phyloP scores from a whole-genome alignment of 2,113 vertebrate genomes.

The Campylomormyrus numenius region DNA sequence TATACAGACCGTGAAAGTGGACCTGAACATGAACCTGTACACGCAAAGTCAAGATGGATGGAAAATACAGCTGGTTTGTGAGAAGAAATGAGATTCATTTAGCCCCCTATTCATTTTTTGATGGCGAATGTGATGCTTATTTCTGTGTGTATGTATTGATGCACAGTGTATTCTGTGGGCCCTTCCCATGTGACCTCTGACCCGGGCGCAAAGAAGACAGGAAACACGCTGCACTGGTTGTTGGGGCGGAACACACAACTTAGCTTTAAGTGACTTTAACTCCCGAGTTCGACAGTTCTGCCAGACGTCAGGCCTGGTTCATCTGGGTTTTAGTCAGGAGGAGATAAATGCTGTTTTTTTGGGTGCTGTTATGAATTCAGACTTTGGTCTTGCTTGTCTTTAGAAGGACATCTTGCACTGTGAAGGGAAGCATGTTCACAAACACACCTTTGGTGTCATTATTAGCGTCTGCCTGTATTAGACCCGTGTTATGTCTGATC shows the following conservation, averaged over 20 bases:
- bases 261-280: not conserved
- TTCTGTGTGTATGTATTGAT: not conserved
- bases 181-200: not conserved
- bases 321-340: not conserved
- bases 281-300: not conserved
- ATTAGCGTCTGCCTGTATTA: not conserved
- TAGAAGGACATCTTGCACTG: not conserved
- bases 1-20: not conserved
- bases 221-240: not conserved
- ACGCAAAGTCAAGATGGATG: not conserved
- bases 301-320: not conserved
- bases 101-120: not conserved
- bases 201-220: not conserved
- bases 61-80: not conserved
- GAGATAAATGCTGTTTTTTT: not conserved
- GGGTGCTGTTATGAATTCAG: not conserved
- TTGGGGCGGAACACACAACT: not conserved
- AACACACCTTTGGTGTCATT: not conserved
- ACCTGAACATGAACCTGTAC: not conserved
- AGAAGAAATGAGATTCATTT: not conserved
- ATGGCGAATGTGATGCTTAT: not conserved
- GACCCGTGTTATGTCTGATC: not conserved
- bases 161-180: not conserved
- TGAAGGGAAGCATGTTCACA: not conserved
- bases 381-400: not conserved